Conservation (phyloP, 2,113 vertebrate species). For the Acanthochromis polyacanthus region DNA sequence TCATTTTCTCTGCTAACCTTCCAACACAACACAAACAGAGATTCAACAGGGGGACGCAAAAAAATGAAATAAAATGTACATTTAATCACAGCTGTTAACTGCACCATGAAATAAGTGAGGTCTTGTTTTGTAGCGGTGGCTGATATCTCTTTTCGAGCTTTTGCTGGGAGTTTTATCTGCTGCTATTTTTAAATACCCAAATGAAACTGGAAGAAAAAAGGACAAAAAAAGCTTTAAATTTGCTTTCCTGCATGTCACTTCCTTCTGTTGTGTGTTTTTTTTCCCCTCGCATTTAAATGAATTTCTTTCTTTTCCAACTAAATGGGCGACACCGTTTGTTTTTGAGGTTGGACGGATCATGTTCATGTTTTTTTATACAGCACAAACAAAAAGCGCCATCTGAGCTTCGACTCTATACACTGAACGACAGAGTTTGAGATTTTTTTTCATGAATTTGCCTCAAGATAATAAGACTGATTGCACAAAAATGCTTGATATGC, state of each 20-base stretch:
- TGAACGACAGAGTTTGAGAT: too few relatives aligned
- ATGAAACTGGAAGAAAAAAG: not conserved
- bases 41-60: not conserved
- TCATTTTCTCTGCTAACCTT: not conserved
- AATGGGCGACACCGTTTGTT: too few relatives aligned
- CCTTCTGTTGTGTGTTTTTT: not conserved
- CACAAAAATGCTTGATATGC: too few relatives aligned
- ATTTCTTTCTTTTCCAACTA: not conserved
- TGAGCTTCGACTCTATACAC: too few relatives aligned
- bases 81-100: not conserved
- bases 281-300: not conserved
- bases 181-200: not conserved
- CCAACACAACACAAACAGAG: not conserved
- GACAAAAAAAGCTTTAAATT: not conserved
- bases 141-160: not conserved
- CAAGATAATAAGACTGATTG: too few relatives aligned
- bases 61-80: too few relatives aligned
- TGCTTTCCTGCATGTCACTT: not conserved
- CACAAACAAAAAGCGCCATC: too few relatives aligned
- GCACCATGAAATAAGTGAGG: accelerated
- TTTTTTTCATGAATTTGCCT: too few relatives aligned
- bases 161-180: not conserved
- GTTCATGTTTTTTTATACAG: too few relatives aligned
- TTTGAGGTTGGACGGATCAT: not conserved
- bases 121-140: not conserved